Evolutionary conservation across 2,888 invertebrate species (phyloP), one percentile per base, ranked within the genome.

Genomic region (Acanthopleura granulata): DNA sequence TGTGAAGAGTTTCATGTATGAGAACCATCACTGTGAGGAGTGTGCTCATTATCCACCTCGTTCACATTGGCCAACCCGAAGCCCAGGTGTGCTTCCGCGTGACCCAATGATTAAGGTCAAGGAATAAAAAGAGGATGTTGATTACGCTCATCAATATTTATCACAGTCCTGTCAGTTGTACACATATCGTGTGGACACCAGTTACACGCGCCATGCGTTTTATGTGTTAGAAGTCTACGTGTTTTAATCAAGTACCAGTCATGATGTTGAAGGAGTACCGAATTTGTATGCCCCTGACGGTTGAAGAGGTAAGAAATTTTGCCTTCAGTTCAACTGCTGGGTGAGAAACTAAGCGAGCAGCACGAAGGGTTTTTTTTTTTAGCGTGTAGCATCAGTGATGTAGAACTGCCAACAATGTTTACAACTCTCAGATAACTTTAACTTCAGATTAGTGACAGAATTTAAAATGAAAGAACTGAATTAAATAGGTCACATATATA

Each of bases 231-330:
- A 49, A 50, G 49, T 50, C 51, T 25, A 29, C n/a, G 49, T 72
- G 27, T 57, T 57, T 18, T 57, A 22, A 57, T 57, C 57, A 57
- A n/a, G 18, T 3, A 1, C 57, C n/a, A 22, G 15, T n/a, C 22
- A 97, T 96, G 96, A 92, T 96, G 81, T 94, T 94, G 9, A 96
- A 95, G 90, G 97, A 97, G 92, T 97, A 95, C 89, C 93, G 96
- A 87, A 95, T 97, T 90, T 95, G 96, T 88, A 97, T 97, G 96
- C 97, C 97, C 16, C 93, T 97, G 86, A 94, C 95, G 0, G 95
- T 96, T 1, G 95, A 96, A 89, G 97, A 97, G 94, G 97, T 97
- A 92, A 90, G 81, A 74, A 49, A 57, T 18, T 1, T 22, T 57
- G 18, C 57, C 40, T 40, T n/a, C 57, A 57, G 57, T 57, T 57